Percentiles rank a stretch among this genome's conserved stretches.
Conservation (phyloP, 1,140 invertebrate species). For the Cyphomyrmex costatus region DNA sequence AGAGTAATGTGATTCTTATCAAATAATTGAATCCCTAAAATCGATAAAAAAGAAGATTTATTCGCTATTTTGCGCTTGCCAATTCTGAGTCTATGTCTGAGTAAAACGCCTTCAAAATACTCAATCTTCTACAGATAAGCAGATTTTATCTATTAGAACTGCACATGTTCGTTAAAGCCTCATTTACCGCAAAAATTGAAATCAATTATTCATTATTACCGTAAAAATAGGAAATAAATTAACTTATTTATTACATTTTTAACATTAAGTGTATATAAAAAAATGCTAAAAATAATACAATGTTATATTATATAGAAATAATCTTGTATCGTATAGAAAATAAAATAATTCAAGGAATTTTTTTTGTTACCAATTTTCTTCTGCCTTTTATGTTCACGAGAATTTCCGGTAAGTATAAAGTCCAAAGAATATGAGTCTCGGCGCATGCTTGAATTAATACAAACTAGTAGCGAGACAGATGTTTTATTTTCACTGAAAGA, state of each 20-base stretch:
- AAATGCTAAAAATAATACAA: no score
- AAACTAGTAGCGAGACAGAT: not conserved
- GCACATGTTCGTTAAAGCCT: not conserved
- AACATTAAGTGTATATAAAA: not conserved
- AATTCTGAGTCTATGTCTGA: not conserved
- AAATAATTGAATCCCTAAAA: conserved; percentile 1
- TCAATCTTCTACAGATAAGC: conserved; percentile 13
- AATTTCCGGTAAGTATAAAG: conserved; percentile 28
- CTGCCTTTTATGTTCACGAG: not conserved
- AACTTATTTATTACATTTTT: not conserved
- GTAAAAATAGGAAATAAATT: not conserved
- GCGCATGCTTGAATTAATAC: conserved; percentile 15
- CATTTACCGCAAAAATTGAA: not conserved
- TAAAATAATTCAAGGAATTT: not conserved
- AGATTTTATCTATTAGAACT: not conserved
- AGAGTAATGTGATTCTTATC: conserved; percentile 8
- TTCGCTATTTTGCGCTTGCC: not conserved
- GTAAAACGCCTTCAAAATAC: not conserved
- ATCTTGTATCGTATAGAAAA: not conserved
- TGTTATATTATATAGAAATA: not conserved
- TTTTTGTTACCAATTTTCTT: conserved; percentile 6
- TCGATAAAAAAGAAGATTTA: not conserved
- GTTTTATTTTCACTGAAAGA: not conserved
- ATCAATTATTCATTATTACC: not conserved
- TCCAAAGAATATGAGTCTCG: not conserved